Conservation (phyloP, 2,797 vertebrate genomes). For the Pangasius macronema region DNA sequence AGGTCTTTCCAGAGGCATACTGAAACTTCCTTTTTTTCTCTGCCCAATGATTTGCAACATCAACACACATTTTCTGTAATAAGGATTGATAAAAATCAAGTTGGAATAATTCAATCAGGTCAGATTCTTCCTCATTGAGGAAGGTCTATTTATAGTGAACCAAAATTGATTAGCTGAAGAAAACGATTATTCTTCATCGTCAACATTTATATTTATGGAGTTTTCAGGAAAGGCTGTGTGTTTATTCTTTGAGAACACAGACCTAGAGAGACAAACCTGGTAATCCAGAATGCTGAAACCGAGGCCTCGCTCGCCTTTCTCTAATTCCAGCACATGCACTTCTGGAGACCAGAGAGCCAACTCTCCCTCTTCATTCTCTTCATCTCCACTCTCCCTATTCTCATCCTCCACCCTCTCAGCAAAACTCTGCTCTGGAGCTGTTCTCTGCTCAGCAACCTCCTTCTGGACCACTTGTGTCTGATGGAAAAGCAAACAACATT, state of each 20-base stretch:
- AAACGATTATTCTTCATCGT: no score
- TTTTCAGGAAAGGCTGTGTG: neutral
- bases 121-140: constrained; percentile 5
- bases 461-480: constrained; percentile 47
- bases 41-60: constrained; percentile 48
- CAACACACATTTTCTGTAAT: constrained; percentile 45
- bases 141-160: constrained; percentile 15
- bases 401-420: constrained; percentile 49
- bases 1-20: constrained; percentile 44
- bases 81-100: constrained; percentile 36
- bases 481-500: constrained; percentile 24
- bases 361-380: constrained; percentile 78
- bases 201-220: neutral
- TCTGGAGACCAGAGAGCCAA: constrained; percentile 90
- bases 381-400: constrained; percentile 48
- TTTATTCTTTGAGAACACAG: neutral
- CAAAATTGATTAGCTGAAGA: neutral
- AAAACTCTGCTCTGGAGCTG: constrained; percentile 35
- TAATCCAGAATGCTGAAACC: constrained; percentile 98
- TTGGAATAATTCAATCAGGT: constrained; percentile 47
- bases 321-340: constrained; percentile 81
- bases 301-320: constrained; percentile 85
- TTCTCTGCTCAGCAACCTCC: constrained; percentile 42
- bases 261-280: constrained; percentile 72
- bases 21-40: constrained; percentile 47